Evolutionary conservation across 2,113 vertebrate species (phyloP), one percentile per base, ranked within the genome.

Genomic region (Elachura formosa): DNA sequence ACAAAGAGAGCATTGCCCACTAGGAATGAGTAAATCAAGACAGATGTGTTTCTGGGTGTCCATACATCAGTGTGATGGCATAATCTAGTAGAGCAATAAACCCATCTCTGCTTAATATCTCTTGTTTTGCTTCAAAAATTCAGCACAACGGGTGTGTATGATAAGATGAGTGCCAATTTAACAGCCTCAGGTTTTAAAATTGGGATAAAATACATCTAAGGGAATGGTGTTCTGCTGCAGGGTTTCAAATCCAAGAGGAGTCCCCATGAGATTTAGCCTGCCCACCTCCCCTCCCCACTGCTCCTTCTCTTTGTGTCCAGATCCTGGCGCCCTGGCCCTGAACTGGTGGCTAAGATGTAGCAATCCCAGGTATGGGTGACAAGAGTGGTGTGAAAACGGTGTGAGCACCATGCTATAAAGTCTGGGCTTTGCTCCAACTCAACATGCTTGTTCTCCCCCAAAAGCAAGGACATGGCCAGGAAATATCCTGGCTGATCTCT

Each of bases 1-100:
- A 94, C 81, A 92, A 78, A 88, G 74, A 58, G 18, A 87, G 16
- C 36, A 9, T 64, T 92, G 92, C 81, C 82, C 69, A 86, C 78
- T 72, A 72, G 46, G 46, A 95, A 59, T 48, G 41, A 63, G 33
- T 75, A 93, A 92, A 73, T 96, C 71, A 96, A 93, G 93, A 96
- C 68, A 92, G 77, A 96, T 85, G 62, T 2, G 0, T 55, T 61
- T n/a, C 46, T 69, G 43, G 75, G n/a, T 11, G 1, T 89, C 52
- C 84, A 87, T 87, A 94, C 41, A 77, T 94, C 81, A 94, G 84
- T 10, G 76, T 38, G 91, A 92, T 1, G 66, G 89, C 76, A 48
- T 74, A 67, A 93, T 84, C 62, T 16, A 82, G 68, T 34, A 78
- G 74, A 71, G 9, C 2, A 7, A 77, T 63, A 79, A 96, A 87